These are phyloP conservation scores for Hypothenemus hampei DNA, from an alignment of 1,140 invertebrate genomes.

Conservation along the genomic window DNA sequence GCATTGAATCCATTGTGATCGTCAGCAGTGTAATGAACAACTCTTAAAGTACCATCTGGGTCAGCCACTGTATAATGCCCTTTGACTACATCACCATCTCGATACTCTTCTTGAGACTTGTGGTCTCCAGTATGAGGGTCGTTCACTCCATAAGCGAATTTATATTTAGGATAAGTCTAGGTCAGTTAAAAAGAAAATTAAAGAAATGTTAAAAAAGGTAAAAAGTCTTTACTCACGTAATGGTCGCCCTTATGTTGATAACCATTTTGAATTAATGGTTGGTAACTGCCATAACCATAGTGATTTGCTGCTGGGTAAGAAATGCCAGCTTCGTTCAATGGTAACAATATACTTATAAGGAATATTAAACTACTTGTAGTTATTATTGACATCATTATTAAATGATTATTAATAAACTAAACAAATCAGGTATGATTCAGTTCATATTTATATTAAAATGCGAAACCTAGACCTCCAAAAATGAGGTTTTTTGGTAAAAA, in stretches of 20 bases:
- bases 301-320: no score
- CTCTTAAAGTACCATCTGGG: conserved; percentile 51
- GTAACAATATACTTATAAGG: no score
- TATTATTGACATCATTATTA: no score
- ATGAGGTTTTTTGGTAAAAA: background rate
- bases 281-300: no score
- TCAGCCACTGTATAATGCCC: conserved; percentile 45
- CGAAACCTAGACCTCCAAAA: background rate
- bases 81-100: conserved; percentile 52
- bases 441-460: no score
- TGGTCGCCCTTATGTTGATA: background rate
- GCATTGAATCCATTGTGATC: conserved; percentile 48
- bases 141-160: conserved; percentile 52
- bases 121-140: conserved; percentile 53
- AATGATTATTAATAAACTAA: no score
- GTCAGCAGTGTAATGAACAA: conserved; percentile 51
- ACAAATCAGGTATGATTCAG: no score
- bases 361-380: no score
- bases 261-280: background rate
- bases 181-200: background rate
- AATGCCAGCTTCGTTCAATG: no score
- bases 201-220: background rate
- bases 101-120: conserved; percentile 51
- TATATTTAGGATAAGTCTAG: conserved; percentile 47
- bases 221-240: background rate